phyloP scores from a whole-genome alignment of 1,140 invertebrate genomes.

The Aphelinus atriplicis region DNA sequence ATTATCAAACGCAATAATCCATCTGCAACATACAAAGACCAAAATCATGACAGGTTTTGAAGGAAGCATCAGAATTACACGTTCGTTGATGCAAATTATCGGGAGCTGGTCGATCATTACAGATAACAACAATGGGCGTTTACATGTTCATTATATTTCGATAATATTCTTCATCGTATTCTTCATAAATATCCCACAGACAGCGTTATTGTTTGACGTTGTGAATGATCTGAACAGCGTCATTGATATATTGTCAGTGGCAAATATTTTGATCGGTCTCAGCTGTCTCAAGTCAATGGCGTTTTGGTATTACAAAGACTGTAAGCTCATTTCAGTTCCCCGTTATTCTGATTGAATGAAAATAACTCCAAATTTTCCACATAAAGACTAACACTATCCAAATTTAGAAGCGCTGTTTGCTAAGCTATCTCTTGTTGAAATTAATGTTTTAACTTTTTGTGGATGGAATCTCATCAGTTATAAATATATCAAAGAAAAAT shows the following conservation, averaged over 20 bases:
- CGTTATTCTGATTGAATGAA: no score
- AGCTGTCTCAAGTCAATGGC: slow-evolving; percentile 12
- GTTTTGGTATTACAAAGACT: slow-evolving; percentile 26
- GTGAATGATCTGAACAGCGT: slow-evolving; percentile 21
- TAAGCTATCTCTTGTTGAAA: no score
- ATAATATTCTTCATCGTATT: slow-evolving; percentile 15
- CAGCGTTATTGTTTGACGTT: background rate
- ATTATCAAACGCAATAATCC: no score
- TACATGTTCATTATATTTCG: background rate
- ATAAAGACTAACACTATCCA: no score
- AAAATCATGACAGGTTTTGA: slow-evolving; percentile 9
- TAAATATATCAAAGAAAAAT: no score
- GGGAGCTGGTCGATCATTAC: slow-evolving; percentile 18
- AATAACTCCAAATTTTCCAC: no score
- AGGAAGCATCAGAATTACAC: slow-evolving; percentile 4
- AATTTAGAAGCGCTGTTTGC: no score
- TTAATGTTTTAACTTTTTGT: no score
- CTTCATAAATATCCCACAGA: slow-evolving; percentile 31
- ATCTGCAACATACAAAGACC: no score
- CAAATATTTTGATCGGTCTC: slow-evolving; percentile 6
- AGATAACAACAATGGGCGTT: background rate
- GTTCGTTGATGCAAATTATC: slow-evolving; percentile 7
- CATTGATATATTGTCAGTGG: slow-evolving; percentile 25
- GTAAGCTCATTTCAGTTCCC: slow-evolving; percentile 1
- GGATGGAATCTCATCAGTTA: no score